A percentile compares a stretch with the other conserved stretches of the same genome.
phyloP scores from a whole-genome alignment of 2,797 vertebrate species.

The Rhinatrema bivittatum region DNA sequence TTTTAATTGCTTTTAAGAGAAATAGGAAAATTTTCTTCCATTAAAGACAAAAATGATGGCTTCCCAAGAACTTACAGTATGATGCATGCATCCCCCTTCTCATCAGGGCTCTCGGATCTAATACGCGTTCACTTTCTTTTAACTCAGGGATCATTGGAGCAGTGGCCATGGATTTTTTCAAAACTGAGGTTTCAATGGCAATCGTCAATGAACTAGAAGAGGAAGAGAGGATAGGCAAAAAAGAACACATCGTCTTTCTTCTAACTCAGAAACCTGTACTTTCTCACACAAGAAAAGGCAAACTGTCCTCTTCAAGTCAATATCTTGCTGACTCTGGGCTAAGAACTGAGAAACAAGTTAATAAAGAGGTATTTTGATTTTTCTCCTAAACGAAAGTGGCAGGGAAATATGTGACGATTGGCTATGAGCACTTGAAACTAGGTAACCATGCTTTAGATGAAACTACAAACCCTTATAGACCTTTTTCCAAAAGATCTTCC shows the following conservation, averaged over 20 bases:
- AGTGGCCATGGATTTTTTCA: conserved; percentile 67
- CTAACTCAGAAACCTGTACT: conserved; percentile 48
- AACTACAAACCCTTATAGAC: no score
- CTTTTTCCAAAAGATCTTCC: no score
- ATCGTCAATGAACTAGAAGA: conserved; percentile 61
- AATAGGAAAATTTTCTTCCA: no score
- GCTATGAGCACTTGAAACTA: no score
- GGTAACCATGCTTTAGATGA: no score
- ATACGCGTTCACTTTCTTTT: not conserved
- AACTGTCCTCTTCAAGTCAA: conserved; percentile 13
- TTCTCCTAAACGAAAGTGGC: not conserved
- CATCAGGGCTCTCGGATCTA: no score
- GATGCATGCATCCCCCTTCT: no score
- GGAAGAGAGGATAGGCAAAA: conserved; percentile 61
- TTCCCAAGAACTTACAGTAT: no score
- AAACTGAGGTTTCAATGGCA: conserved; percentile 67
- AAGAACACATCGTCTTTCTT: conserved; percentile 63
- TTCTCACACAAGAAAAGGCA: conserved; percentile 34
- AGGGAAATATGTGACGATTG: no score
- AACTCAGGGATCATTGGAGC: conserved; percentile 59
- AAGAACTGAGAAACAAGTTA: conserved; percentile 13
- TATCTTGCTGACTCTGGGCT: conserved; percentile 14
- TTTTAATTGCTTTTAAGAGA: no score
- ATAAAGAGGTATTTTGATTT: conserved; percentile 43
- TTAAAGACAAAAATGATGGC: no score